Percentiles rank a stretch among this genome's conserved stretches.
Conservation (phyloP, 2,797 vertebrate genomes). For the Siniperca obscura region DNA sequence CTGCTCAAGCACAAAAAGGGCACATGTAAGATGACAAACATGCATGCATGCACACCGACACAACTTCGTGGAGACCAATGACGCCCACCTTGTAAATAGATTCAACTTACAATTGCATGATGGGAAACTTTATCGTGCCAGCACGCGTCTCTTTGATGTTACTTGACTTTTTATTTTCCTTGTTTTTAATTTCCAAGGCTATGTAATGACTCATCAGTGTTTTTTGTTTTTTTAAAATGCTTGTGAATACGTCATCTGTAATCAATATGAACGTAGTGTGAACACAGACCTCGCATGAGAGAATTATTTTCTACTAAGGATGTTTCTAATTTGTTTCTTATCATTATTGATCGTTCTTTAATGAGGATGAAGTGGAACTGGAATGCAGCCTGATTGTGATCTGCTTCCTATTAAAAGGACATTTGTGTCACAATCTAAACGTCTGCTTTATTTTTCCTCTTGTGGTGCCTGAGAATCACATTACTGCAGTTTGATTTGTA, state of each 20-base stretch:
- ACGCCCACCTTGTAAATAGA: constrained; percentile 83
- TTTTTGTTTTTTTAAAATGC: constrained; percentile 73
- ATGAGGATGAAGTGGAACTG: constrained; percentile 77
- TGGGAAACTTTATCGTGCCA: constrained; percentile 81
- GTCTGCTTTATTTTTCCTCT: constrained; percentile 24
- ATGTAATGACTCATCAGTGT: constrained; percentile 68
- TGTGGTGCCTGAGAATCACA: neutral
- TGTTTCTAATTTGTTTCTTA: constrained; percentile 87
- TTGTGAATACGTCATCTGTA: constrained; percentile 81
- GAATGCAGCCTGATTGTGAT: constrained; percentile 84
- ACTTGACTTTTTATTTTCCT: constrained; percentile 54
- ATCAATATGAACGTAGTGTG: constrained; percentile 83
- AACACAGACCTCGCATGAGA: constrained; percentile 85
- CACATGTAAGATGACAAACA: constrained; percentile 77
- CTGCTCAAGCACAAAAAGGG: constrained; percentile 84
- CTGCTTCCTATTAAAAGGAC: constrained; percentile 87
- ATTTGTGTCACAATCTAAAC: constrained; percentile 74
- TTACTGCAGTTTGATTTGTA: constrained; percentile 1
- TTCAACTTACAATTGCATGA: constrained; percentile 85
- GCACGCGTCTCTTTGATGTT: constrained; percentile 83
- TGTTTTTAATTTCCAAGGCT: constrained; percentile 59
- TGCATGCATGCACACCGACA: constrained; percentile 82
- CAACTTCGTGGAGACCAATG: constrained; percentile 74
- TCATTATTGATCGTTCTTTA: constrained; percentile 80
- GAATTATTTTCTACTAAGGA: constrained; percentile 87